phyloP scores from a whole-genome alignment of 2,113 vertebrate species.

The Pavo muticus region DNA sequence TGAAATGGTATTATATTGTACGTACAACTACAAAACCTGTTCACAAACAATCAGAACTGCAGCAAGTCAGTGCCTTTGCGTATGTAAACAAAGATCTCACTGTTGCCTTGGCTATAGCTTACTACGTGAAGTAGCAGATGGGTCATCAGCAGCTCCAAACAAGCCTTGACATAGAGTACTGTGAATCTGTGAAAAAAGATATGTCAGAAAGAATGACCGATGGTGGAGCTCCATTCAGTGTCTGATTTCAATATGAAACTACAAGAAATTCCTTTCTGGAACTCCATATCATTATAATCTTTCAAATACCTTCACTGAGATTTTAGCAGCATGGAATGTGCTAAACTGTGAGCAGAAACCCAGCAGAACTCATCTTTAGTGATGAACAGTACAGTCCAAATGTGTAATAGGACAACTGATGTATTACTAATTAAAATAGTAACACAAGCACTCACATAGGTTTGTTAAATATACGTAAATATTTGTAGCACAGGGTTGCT shows the following conservation, averaged over 20 bases:
- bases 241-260: background rate
- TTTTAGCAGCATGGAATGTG: background rate
- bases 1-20: conserved; percentile 24
- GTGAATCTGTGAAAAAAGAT: background rate
- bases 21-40: conserved; percentile 33
- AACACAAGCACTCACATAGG: background rate
- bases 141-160: background rate
- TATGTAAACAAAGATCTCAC: background rate
- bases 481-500: background rate
- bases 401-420: background rate
- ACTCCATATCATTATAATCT: background rate
- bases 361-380: background rate
- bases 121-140: background rate
- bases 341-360: background rate
- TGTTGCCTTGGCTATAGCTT: background rate
- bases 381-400: background rate
- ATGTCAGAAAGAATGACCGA: background rate
- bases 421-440: background rate
- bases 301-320: background rate
- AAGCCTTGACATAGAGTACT: too few relatives aligned
- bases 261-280: background rate
- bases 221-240: background rate
- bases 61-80: background rate
- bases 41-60: conserved; percentile 21
- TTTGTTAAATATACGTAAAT: background rate